phyloP scores from a whole-genome alignment of 2,113 vertebrate genomes.

The Syrrhaptes paradoxus region DNA sequence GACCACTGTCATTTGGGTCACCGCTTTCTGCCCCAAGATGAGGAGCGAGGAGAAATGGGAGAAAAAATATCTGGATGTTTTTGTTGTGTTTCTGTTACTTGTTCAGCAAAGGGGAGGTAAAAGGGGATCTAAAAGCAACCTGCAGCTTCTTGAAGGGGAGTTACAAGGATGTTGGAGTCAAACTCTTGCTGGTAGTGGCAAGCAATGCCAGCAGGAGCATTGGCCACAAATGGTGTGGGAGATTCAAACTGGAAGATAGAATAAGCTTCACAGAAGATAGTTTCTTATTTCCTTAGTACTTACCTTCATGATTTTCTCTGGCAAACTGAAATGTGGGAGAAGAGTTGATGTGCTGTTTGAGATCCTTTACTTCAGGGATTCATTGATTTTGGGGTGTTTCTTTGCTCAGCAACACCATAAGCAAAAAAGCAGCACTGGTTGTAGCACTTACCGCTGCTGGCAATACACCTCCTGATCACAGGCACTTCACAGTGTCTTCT shows the following conservation, averaged over 20 bases:
- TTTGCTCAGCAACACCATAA: not conserved
- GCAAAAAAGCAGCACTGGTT: not conserved
- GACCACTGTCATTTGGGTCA: not conserved
- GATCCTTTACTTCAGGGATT: not conserved
- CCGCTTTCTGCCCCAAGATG: not conserved
- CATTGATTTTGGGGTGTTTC: not conserved
- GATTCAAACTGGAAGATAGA: not conserved
- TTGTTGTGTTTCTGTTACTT: not conserved
- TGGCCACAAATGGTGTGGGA: not conserved
- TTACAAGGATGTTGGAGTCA: not conserved
- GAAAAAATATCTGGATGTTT: not conserved
- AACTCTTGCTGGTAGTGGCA: not conserved
- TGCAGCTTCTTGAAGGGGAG: not conserved
- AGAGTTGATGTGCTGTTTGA: not conserved
- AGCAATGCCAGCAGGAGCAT: not conserved
- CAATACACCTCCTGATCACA: not conserved
- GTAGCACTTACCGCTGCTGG: not conserved
- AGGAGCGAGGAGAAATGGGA: not conserved
- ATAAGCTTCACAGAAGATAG: not conserved
- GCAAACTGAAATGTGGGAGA: not conserved
- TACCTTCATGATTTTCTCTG: not conserved
- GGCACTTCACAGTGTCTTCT: not conserved
- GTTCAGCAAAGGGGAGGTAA: not conserved
- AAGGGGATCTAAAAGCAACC: not conserved
- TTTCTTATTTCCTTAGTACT: not conserved